phyloP scores from a whole-genome alignment of 2,888 invertebrate species.

The Amiota mariae region DNA sequence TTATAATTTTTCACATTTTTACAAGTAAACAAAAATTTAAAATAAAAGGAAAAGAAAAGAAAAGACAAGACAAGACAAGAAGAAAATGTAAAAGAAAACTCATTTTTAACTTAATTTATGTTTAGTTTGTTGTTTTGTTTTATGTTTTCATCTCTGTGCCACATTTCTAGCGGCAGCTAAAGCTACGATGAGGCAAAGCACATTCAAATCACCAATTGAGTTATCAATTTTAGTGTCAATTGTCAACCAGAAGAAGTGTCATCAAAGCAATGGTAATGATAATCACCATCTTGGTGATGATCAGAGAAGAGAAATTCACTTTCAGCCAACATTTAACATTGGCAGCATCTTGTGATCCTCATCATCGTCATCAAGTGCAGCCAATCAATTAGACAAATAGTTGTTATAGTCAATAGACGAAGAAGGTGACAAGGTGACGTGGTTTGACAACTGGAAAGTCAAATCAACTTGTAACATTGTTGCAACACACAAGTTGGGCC shows the following conservation, averaged over 20 bases:
- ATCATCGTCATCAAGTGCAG: conserved; percentile 1
- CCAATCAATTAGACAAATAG: conserved; percentile 27
- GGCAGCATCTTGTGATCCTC: conserved; percentile 31
- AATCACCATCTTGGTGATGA: background rate
- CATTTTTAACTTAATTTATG: too few species aligned
- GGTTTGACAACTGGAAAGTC: background rate
- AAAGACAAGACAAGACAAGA: too few species aligned
- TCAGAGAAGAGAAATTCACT: conserved; percentile 36
- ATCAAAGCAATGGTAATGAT: conserved; percentile 14
- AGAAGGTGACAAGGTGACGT: background rate
- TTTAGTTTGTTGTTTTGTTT: too few species aligned
- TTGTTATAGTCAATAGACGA: background rate
- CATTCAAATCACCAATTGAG: conserved; percentile 58
- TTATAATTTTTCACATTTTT: conserved; percentile 17
- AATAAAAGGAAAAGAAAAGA: too few species aligned
- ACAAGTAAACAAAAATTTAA: background rate
- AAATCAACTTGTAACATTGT: background rate
- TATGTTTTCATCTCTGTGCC: too few species aligned
- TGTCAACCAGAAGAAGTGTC: conserved; percentile 45
- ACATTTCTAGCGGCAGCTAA: too few species aligned
- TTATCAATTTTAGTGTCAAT: conserved; percentile 64
- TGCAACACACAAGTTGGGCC: background rate
- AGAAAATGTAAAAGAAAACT: too few species aligned
- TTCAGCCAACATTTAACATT: conserved; percentile 40
- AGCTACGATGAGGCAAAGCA: too few species aligned